Evolutionary conservation across 1,140 invertebrate genomes (phyloP), one percentile per base, ranked within the genome.

Genomic region (Bilobella aurantiaca): DNA sequence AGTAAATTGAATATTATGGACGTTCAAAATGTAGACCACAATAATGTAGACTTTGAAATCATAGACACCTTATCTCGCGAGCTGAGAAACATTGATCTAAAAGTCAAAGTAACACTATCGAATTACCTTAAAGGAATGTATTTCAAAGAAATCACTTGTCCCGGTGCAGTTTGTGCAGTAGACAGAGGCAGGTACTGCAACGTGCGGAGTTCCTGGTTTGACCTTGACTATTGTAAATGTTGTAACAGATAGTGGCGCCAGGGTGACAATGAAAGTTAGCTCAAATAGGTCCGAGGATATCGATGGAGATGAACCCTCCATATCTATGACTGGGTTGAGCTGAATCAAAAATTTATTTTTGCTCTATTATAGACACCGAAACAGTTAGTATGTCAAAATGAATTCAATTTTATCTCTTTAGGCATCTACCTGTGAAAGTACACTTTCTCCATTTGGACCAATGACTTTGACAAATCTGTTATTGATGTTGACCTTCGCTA

Each of bases 181-280:
- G 1, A 91, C 81, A 0, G 81, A 82, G 1, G 87, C 83, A 56
- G 85, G 81, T 1, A 59, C 32, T 3, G 71, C 67, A 21, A 25
- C 56, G 58, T 65, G n/a, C 47, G 46, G 42, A 21, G 46, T 30
- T 16, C 42, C 49, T 0, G 74, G 76, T 18, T 82, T 32, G 34
- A 64, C 31, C 71, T 82, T 64, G 1, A 82, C 77, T 1, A 89
- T 75, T n/a, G 82, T 82, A 74, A 84, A 94, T 0, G 84, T 87
- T 0, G 82, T 82, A 0, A 91, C 79, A 3, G 87, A 84, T 0
- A 94, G 75, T 0, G 89, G 84, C 1, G 86, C 84, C 18, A 95
- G 74, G 25, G 86, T 84, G 0, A 86, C 89, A 0, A 91, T 78
- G 75, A 94, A 94, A 34, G 88, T 75, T 0, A 94, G 73, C 63